Percentiles rank a stretch among this genome's conserved stretches.
Conservation (phyloP, 2,888 invertebrate genomes). For the Caenorhabditis afra region DNA sequence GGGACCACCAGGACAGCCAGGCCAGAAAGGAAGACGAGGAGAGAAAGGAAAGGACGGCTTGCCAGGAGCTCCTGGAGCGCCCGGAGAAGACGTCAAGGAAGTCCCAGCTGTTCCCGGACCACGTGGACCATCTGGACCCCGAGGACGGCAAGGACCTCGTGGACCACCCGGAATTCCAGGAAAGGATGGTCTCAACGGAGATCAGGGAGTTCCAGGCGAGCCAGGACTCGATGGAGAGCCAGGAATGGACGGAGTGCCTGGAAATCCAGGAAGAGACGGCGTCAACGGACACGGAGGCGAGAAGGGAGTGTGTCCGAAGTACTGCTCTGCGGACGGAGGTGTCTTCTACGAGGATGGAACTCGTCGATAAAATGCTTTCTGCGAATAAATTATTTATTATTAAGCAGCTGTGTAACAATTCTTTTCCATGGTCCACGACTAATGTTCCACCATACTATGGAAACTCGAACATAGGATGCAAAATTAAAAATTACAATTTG, state of each 20-base stretch:
- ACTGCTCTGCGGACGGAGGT: constrained; percentile 66
- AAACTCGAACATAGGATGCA: too few species aligned
- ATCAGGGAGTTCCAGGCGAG: constrained; percentile 56
- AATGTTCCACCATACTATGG: too few species aligned
- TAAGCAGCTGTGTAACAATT: not conserved
- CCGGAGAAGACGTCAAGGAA: constrained; percentile 51
- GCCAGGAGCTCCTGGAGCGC: constrained; percentile 63
- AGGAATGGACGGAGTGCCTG: constrained; percentile 64
- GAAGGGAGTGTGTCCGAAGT: constrained; percentile 68
- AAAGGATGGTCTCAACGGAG: constrained; percentile 68
- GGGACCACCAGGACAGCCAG: constrained; percentile 61
- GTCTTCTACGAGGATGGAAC: constrained; percentile 69
- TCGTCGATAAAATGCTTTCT: constrained; percentile 44
- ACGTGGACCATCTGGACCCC: constrained; percentile 60
- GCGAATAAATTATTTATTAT: not conserved
- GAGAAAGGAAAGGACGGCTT: constrained; percentile 69
- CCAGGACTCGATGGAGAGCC: constrained; percentile 50
- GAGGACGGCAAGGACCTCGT: constrained; percentile 63
- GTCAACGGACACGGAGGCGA: constrained; percentile 60
- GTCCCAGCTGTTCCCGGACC: constrained; percentile 48
- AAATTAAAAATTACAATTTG: too few species aligned
- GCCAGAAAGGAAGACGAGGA: constrained; percentile 65
- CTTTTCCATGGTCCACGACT: too few species aligned
- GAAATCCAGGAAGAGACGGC: constrained; percentile 59
- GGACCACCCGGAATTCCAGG: constrained; percentile 62